Base-by-base conservation (phyloP, 2,888 invertebrate species). In the Thymelicus sylvestris region DNA sequence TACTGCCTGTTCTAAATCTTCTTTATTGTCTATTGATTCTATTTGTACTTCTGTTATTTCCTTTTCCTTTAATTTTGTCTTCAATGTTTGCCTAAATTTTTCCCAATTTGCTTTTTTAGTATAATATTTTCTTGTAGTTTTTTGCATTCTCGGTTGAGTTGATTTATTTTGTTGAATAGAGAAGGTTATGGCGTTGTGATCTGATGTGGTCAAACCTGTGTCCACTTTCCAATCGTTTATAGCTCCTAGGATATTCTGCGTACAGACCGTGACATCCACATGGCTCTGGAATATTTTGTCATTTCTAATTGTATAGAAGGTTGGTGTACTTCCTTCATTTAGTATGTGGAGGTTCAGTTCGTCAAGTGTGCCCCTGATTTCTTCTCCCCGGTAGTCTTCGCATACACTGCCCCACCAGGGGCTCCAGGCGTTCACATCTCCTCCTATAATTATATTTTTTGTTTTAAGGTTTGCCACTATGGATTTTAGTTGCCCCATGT, bases 31-130 rank as follows among this genome's bases (percentile, higher is more conserved):
- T 10, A 15, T 44, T 7, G 1, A 5, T 2, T 61, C 7, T 44
- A 61, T 44, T 7, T 8, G n/a, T 67, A 66, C 61, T 70, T 67
- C 62, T 59, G 70, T 19, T 13, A 61, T 3, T 10, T 7, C 19
- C 8, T 74, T 73, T 71, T 73, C 72, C 71, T 74, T 71, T 76
- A 74, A 74, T 73, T 74, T 74, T 70, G 31, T 41, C 19, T 66
- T 66, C 60, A 65, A 47, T 44, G 60, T 38, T 55, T 60, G 52
- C 62, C 13, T 65, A 60, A 47, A 24, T 41, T 19, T 52, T 6
- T 61, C 41, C 41, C 47, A 50, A 15, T 19, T 38, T 41, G 12
- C 39, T 19, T 50, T 67, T 47, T 24, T 62, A 1, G 47, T 55
- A 31, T 41, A 15, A 31, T 44, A 63, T 24, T 19, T n/a, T 10